Conservation (phyloP, 2,113 vertebrate genomes). For the Ammodramus savannarum region DNA sequence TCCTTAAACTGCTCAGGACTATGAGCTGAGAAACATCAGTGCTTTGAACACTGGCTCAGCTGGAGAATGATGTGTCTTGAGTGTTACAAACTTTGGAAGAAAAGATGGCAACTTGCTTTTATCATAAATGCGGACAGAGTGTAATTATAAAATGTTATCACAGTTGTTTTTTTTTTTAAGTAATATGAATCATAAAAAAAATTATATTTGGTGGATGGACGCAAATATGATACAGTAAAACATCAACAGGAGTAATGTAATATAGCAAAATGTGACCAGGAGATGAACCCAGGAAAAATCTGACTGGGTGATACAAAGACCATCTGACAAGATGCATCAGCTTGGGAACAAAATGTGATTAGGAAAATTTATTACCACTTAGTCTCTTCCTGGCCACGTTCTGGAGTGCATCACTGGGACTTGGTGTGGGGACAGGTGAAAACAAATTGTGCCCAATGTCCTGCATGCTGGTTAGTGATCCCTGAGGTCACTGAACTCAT, state of each 20-base stretch:
- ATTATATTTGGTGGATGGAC: not conserved
- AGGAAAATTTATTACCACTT: not conserved
- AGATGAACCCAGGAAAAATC: not conserved
- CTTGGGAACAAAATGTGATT: conserved; percentile 11
- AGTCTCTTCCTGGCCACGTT: not conserved
- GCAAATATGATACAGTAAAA: not conserved
- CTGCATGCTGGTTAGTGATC: not conserved
- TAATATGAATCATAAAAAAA: not conserved
- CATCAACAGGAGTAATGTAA: not conserved
- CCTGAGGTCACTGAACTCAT: not conserved
- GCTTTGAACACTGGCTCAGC: not conserved
- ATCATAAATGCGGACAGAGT: not conserved
- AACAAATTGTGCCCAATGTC: not conserved
- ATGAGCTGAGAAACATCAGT: not conserved
- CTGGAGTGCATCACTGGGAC: not conserved
- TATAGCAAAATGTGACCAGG: not conserved
- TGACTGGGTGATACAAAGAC: not conserved
- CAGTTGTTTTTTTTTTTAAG: not conserved
- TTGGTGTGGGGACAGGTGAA: not conserved
- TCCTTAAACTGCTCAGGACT: not conserved
- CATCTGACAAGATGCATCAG: not conserved
- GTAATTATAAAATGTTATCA: not conserved
- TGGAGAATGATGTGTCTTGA: not conserved
- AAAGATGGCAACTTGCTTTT: not conserved
- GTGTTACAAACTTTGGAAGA: not conserved